A percentile compares a stretch with the other conserved stretches of the same genome.
phyloP scores from a whole-genome alignment of 37 sponge, comb jelly and placozoan genomes.

The Hormiphora californensis region DNA sequence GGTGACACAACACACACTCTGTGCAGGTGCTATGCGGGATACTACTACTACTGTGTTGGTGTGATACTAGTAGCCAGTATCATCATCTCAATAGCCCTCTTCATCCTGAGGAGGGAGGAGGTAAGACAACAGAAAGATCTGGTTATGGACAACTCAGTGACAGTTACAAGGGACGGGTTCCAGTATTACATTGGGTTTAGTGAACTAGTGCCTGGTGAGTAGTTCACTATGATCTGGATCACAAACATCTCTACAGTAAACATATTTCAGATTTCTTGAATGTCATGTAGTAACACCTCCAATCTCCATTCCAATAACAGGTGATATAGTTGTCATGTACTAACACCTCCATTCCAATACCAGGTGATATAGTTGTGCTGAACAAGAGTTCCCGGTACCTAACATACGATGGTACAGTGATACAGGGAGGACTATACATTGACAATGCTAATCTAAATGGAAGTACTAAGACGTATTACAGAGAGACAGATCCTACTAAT shows the following conservation, averaged over 20 bases:
- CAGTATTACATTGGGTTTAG: not conserved
- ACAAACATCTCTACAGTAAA: too few species aligned
- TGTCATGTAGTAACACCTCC: too few species aligned
- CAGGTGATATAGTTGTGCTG: not conserved
- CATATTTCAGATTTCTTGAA: too few species aligned
- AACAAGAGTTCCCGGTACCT: not conserved
- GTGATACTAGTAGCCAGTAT: not conserved
- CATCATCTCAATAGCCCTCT: not conserved
- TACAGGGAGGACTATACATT: not conserved
- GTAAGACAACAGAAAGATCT: not conserved
- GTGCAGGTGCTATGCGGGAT: too few species aligned
- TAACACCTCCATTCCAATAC: too few species aligned
- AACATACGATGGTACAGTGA: not conserved
- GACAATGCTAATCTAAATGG: not conserved
- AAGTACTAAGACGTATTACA: not conserved
- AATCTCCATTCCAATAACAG: too few species aligned
- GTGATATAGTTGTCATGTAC: too few species aligned
- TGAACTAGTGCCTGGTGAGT: slow-evolving; percentile 9
- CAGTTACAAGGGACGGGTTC: not conserved
- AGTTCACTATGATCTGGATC: too few species aligned
- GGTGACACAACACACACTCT: too few species aligned
- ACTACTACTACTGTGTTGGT: not conserved
- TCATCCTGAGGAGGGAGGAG: not conserved
- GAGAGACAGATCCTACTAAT: not conserved
- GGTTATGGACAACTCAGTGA: not conserved